phyloP scores from a whole-genome alignment of 2,888 invertebrate genomes.

The Oscheius sp. region DNA sequence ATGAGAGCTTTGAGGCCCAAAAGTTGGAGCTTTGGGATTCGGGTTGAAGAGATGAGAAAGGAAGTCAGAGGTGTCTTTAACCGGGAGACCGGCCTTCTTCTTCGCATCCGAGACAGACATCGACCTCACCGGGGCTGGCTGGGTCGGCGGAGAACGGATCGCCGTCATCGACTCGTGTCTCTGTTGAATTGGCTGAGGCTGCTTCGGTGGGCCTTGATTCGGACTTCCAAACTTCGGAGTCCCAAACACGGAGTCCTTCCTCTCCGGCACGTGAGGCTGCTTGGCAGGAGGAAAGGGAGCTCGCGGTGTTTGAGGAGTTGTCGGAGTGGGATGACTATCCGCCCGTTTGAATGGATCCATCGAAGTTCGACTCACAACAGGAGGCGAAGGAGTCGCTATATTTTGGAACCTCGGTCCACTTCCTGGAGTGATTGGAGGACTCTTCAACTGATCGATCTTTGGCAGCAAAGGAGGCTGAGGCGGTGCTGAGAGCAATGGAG shows the following conservation, averaged over 20 bases:
- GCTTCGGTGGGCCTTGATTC: not conserved
- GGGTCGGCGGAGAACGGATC: not conserved
- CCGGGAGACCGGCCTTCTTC: too few species aligned
- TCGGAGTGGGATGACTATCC: not conserved
- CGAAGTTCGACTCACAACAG: not conserved
- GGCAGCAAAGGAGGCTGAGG: constrained; percentile 27
- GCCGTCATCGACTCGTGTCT: constrained; percentile 20
- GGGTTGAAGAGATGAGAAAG: not conserved
- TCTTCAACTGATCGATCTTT: constrained; percentile 3
- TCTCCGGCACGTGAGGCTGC: not conserved
- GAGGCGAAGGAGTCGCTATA: not conserved
- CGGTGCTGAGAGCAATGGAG: constrained; percentile 24
- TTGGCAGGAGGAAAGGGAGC: not conserved
- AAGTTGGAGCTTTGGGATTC: not conserved
- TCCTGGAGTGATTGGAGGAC: constrained; percentile 25
- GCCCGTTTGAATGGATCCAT: not conserved
- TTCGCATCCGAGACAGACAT: not conserved
- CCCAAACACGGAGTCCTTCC: not conserved
- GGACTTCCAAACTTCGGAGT: not conserved
- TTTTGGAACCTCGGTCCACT: not conserved
- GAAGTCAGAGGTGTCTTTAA: not conserved
- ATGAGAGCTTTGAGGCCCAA: not conserved
- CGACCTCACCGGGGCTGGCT: not conserved
- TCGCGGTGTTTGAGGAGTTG: not conserved
- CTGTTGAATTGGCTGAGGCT: too few species aligned